Percentiles rank a stretch among this genome's conserved stretches.
phyloP scores from a whole-genome alignment of 2,113 vertebrate genomes.

The Ctenodactylus gundi region DNA sequence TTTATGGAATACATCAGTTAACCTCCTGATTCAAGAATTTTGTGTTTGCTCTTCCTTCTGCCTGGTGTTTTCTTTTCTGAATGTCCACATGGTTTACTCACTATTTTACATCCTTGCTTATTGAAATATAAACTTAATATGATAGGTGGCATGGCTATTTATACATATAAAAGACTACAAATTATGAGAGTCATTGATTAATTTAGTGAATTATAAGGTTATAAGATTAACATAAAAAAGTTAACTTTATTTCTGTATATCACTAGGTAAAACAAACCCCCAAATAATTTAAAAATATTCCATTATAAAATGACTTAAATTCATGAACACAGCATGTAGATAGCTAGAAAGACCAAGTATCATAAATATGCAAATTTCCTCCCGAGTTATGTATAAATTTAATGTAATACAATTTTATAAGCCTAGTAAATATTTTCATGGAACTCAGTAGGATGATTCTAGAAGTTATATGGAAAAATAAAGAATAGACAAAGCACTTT shows the following conservation, averaged over 20 bases:
- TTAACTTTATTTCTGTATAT: not conserved
- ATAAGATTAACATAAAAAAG: not conserved
- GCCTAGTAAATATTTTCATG: not conserved
- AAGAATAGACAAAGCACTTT: not conserved
- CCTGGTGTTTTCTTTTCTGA: not conserved
- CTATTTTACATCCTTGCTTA: not conserved
- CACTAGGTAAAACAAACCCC: not conserved
- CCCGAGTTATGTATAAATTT: not conserved
- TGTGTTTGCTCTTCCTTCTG: not conserved
- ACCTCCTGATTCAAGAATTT: not conserved
- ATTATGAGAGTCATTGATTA: not conserved
- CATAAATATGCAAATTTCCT: not conserved
- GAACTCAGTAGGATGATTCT: not conserved
- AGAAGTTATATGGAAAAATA: not conserved
- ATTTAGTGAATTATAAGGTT: not conserved
- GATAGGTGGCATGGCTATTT: not conserved
- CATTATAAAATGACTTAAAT: not conserved
- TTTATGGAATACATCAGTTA: not conserved
- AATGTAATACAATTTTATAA: not conserved
- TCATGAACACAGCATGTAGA: not conserved
- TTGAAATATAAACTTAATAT: not conserved
- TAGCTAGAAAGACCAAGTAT: not conserved
- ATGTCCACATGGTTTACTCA: not conserved
- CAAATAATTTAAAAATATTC: not conserved
- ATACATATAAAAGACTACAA: not conserved